Evolutionary conservation across 2,113 vertebrate species (phyloP), one percentile per base, ranked within the genome.

Genomic region (Oryzias javanicus): DNA sequence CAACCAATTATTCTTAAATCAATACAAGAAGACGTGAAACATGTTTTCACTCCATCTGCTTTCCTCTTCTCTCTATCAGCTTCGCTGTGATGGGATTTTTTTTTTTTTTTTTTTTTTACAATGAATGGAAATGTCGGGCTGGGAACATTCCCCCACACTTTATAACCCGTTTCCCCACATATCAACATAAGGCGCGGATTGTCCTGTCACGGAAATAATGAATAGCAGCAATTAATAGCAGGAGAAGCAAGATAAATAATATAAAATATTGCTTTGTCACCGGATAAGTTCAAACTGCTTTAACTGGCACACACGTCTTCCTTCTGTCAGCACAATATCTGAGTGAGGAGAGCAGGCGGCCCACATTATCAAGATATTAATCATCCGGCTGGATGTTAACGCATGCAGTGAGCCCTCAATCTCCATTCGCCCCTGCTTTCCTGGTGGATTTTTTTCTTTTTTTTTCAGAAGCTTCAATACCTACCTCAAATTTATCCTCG

Each of bases 211-310:
- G 4, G 15, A 22, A 22, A 69, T 79, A 86, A 89, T 79, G 53
- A 80, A 89, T 85, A 75, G 75, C 77, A n/a, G 61, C 78, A 64
- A 77, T 86, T 68, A 78, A 80, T 61, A 67, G 75, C 40, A 12
- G 64, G 35, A 69, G 71, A 76, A 70, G 59, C 67, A 74, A 87
- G 82, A 89, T 87, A 86, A 85, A 84, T 89, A 84, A 84, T 89
- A 79, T 88, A 81, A 82, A 86, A 84, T 86, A 89, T 81, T 87
- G 85, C 83, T 78, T 75, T 84, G 83, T 88, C 87, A 85, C 73
- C 8, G 44, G 44, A 76, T 85, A 78, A 51, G 20, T 76, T 83
- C 64, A 74, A 58, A 86, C 66, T 35, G 19, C 67, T 77, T 79
- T 81, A 82, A 74, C 72, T 65, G 78, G 61, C 64, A 76, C 49